Evolutionary conservation across 2,797 vertebrate genomes (phyloP).

Genomic region (Coracias cyanogaster): DNA sequence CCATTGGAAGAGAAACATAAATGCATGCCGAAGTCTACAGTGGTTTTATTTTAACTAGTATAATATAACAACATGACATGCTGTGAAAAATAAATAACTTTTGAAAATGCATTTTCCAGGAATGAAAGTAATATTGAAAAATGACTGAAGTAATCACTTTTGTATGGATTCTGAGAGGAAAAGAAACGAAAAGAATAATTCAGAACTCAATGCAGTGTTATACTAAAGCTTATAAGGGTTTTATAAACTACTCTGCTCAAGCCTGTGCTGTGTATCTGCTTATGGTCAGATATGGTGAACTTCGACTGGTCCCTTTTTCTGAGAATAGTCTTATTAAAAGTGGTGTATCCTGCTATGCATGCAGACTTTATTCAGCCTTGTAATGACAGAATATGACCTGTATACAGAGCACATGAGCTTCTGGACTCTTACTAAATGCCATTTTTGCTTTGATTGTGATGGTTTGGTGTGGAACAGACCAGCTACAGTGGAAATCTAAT

Average conservation of each 20-base stretch:
- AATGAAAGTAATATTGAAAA: constrained; percentile 84
- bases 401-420: constrained; percentile 34
- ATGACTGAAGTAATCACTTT: constrained; percentile 81
- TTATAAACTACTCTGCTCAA: constrained; percentile 26
- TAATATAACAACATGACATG: constrained; percentile 81
- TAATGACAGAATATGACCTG: constrained; percentile 38
- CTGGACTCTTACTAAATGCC: not conserved
- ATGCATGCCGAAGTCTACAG: constrained; percentile 74
- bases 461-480: constrained; percentile 61
- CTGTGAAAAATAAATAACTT: constrained; percentile 84
- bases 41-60: constrained; percentile 84
- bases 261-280: not conserved
- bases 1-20: constrained; percentile 74
- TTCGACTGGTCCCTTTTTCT: constrained; percentile 22
- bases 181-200: constrained; percentile 75
- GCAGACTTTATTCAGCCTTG: constrained; percentile 12
- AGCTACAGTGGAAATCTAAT: constrained; percentile 32
- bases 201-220: constrained; percentile 61
- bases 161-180: constrained; percentile 76
- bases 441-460: constrained; percentile 31
- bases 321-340: constrained; percentile 7
- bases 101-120: constrained; percentile 82
- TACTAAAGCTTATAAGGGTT: constrained; percentile 50
- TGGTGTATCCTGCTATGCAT: not conserved
- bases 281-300: not conserved